Conservation (phyloP, 2,797 vertebrate species). For the Diglossa cyanea region DNA sequence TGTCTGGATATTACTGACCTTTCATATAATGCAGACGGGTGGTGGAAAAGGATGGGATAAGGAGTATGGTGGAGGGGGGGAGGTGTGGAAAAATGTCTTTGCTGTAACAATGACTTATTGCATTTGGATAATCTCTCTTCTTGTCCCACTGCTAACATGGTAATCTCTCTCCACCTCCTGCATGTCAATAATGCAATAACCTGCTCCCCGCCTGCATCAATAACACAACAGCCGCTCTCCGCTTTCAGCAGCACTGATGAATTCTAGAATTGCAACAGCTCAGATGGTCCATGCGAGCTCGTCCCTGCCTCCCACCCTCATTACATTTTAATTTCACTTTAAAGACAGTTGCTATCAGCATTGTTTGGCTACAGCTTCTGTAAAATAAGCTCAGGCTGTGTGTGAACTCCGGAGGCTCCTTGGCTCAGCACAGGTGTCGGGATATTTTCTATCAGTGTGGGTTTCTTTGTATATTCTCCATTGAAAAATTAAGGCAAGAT, state of each 20-base stretch:
- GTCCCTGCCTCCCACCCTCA: slow-evolving; percentile 49
- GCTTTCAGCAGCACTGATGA: slow-evolving; percentile 7
- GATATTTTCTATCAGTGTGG: not conserved
- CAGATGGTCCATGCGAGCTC: slow-evolving; percentile 16
- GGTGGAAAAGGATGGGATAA: slow-evolving; percentile 17
- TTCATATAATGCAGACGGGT: not conserved
- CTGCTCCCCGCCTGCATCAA: slow-evolving; percentile 15
- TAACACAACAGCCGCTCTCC: slow-evolving; percentile 30
- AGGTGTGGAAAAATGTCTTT: slow-evolving; percentile 31
- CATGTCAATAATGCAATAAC: slow-evolving; percentile 61
- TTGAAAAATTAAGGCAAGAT: not conserved
- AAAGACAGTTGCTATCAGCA: slow-evolving; percentile 38
- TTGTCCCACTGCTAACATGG: not conserved
- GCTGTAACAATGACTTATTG: slow-evolving; percentile 52
- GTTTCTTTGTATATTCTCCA: not conserved
- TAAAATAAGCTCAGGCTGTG: not conserved
- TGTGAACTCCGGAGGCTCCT: not conserved
- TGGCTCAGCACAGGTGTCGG: not conserved
- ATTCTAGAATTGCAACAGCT: slow-evolving; percentile 58
- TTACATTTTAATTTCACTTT: slow-evolving; percentile 56
- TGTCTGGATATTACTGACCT: slow-evolving; percentile 61
- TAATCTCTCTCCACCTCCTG: slow-evolving; percentile 56
- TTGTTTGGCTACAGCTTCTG: slow-evolving; percentile 20
- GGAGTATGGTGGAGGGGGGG: not conserved
- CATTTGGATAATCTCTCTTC: slow-evolving; percentile 54